Evolutionary conservation across 1,140 invertebrate species (phyloP).

Genomic region (Musca vetustissima): DNA sequence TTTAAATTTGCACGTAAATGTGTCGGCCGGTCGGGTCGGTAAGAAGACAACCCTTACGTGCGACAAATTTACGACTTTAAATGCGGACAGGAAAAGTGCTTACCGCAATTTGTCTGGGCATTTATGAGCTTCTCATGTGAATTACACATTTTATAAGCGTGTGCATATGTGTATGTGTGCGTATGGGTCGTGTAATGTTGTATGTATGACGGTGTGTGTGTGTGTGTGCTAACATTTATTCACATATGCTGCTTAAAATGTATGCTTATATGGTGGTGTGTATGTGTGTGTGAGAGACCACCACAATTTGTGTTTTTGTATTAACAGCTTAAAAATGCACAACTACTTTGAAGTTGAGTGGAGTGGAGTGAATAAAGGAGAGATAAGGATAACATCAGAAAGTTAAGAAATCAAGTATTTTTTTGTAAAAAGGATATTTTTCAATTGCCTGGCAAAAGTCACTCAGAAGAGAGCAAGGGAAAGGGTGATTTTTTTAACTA

Average conservation of each 20-base stretch:
- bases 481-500: no score
- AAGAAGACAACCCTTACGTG: slow-evolving; percentile 19
- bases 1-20: not conserved
- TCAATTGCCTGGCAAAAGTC: no score
- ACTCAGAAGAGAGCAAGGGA: no score
- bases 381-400: no score
- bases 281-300: not conserved
- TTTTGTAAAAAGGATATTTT: no score
- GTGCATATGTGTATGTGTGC: not conserved
- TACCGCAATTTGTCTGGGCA: slow-evolving; percentile 20
- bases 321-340: slow-evolving; percentile 11
- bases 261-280: not conserved
- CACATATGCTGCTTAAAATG: slow-evolving; percentile 5
- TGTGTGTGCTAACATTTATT: not conserved
- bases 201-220: not conserved
- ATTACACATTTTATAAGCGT: not conserved
- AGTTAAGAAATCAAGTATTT: no score
- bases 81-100: slow-evolving; percentile 21
- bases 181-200: no score
- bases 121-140: slow-evolving; percentile 8
- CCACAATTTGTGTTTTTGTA: slow-evolving; percentile 2
- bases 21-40: not conserved
- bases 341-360: no score
- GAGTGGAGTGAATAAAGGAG: no score
- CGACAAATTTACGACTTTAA: slow-evolving; percentile 27